A percentile compares a stretch with the other conserved stretches of the same genome.
phyloP scores from a whole-genome alignment of 2,797 vertebrate species.

The Onychomys torridus region DNA sequence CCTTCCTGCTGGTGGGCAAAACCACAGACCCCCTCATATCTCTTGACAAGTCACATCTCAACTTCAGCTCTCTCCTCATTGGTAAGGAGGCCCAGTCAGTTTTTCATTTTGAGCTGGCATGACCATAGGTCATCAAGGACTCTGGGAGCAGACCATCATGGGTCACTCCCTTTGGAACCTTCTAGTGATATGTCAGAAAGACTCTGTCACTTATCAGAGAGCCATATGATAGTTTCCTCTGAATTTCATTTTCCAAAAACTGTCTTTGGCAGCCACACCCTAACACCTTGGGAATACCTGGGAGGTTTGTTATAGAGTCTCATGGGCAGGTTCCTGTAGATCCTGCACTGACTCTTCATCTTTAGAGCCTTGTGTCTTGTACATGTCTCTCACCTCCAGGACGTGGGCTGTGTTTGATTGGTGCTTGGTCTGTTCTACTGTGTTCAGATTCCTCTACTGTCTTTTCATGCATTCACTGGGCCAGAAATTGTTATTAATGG shows the following conservation, averaged over 20 bases:
- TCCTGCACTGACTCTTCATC: not conserved
- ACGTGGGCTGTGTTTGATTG: not conserved
- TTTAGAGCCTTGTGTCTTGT: not conserved
- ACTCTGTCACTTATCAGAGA: not conserved
- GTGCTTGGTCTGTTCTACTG: not conserved
- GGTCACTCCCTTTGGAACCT: not conserved
- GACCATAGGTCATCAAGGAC: not conserved
- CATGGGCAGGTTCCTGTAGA: not conserved
- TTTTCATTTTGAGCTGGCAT: not conserved
- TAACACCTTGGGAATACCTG: not conserved
- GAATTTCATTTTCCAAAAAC: not conserved
- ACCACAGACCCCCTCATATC: conserved; percentile 90
- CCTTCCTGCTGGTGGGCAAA: conserved; percentile 93
- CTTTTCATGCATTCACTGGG: not conserved
- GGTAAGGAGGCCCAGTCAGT: conserved; percentile 87
- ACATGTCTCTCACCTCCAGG: not conserved
- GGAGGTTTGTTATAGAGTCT: not conserved
- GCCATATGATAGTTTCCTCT: not conserved
- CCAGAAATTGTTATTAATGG: not conserved
- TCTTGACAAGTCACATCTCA: conserved; percentile 90
- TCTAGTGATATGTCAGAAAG: not conserved
- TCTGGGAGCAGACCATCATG: not conserved
- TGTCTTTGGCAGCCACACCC: not conserved
- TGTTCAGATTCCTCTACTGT: not conserved
- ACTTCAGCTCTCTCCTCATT: conserved; percentile 90